phyloP scores from a whole-genome alignment of 2,797 vertebrate species.

The Hippocampus kuda region DNA sequence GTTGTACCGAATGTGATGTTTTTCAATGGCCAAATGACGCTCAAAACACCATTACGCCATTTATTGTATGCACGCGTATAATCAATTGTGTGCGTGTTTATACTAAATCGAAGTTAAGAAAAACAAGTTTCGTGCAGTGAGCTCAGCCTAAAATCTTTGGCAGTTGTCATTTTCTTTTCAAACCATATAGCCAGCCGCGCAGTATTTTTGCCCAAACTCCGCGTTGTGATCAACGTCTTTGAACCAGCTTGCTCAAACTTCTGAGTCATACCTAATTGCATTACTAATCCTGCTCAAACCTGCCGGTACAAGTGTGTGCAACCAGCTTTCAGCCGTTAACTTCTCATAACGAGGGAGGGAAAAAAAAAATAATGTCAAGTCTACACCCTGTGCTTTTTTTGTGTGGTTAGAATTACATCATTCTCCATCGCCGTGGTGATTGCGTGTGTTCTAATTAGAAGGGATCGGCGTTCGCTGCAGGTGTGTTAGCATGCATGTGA shows the following conservation, averaged over 20 bases:
- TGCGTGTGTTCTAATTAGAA: constrained; percentile 52
- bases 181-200: too few relatives aligned
- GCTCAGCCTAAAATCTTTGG: not conserved
- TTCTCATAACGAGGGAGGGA: constrained; percentile 9
- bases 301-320: constrained; percentile 37
- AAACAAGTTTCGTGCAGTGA: constrained; percentile 10
- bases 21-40: not conserved
- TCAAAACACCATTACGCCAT: not conserved
- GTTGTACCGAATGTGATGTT: not conserved
- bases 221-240: constrained; percentile 22
- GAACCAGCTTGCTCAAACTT: constrained; percentile 32
- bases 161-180: constrained; percentile 20
- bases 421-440: constrained; percentile 17
- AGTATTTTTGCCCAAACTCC: constrained; percentile 9
- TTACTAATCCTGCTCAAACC: constrained; percentile 39
- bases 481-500: constrained; percentile 36
- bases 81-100: not conserved
- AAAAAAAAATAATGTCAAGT: not conserved
- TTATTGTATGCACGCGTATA: not conserved
- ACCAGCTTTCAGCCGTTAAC: constrained; percentile 21
- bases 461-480: constrained; percentile 24
- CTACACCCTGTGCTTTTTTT: constrained; percentile 10
- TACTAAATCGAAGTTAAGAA: not conserved
- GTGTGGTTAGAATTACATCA: constrained; percentile 26
- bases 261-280: constrained; percentile 45